Conservation (phyloP, 1,140 invertebrate species). For the Eupristina koningsbergeri region DNA sequence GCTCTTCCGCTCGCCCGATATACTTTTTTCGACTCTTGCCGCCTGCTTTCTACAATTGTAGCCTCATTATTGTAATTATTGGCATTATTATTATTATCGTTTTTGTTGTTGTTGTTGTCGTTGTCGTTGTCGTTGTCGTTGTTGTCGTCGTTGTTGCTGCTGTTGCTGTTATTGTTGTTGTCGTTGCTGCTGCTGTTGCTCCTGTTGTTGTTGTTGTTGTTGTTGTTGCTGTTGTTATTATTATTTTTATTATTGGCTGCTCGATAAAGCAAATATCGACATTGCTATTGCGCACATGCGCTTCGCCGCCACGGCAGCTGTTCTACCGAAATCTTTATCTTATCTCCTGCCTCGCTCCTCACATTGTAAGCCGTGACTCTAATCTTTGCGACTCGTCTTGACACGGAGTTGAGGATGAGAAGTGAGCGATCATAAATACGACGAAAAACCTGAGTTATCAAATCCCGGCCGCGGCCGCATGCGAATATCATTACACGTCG, state of each 20-base stretch:
- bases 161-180: too few species aligned
- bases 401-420: not conserved
- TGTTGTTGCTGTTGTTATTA: too few species aligned
- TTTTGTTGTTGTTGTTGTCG: too few species aligned
- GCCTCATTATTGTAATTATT: not conserved
- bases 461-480: too few species aligned
- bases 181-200: too few species aligned
- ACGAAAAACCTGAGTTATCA: not conserved
- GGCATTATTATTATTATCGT: too few species aligned
- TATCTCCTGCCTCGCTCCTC: slow-evolving; percentile 3
- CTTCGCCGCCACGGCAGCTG: slow-evolving; percentile 13
- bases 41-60: not conserved
- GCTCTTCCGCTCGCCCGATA: not conserved
- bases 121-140: too few species aligned
- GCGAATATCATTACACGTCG: not conserved
- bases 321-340: slow-evolving; percentile 44
- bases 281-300: not conserved
- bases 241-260: not conserved
- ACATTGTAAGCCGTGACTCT: slow-evolving; percentile 1
- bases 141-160: too few species aligned
- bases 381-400: slow-evolving; percentile 32
- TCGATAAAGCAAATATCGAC: slow-evolving; percentile 6
- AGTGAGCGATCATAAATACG: slow-evolving; percentile 2
- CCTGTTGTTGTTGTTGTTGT: too few species aligned
- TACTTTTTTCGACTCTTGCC: not conserved